Evolutionary conservation across 2,797 vertebrate species (phyloP).

Genomic region (Sebastes miniatus): DNA sequence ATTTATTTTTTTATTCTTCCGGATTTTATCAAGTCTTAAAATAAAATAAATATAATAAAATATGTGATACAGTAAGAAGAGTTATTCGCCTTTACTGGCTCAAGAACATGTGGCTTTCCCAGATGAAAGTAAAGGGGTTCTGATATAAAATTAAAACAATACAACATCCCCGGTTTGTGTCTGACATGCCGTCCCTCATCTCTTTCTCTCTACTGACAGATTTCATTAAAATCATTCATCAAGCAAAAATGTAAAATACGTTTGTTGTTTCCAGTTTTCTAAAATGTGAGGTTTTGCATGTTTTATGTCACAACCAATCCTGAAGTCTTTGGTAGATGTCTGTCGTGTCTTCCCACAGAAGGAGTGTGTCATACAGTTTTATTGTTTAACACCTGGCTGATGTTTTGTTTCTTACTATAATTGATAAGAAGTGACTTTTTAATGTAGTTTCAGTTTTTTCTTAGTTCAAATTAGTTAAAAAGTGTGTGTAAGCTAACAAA

Average conservation of each 20-base stretch:
- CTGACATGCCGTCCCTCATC: neutral
- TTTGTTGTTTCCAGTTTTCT: neutral
- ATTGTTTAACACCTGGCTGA: too few relatives aligned
- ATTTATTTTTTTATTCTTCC: too few relatives aligned
- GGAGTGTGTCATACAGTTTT: too few relatives aligned
- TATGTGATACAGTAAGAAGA: neutral
- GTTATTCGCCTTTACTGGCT: fast-evolving
- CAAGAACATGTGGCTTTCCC: neutral
- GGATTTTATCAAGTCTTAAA: too few relatives aligned
- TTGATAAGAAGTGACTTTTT: too few relatives aligned
- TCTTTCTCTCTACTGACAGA: neutral
- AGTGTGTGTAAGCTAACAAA: too few relatives aligned
- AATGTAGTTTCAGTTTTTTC: too few relatives aligned
- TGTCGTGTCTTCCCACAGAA: too few relatives aligned
- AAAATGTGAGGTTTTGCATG: neutral
- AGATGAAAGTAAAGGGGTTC: neutral
- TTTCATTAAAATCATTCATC: neutral
- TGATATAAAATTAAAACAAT: neutral
- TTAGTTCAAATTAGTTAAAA: too few relatives aligned
- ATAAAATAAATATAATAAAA: neutral
- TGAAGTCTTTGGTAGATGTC: neutral
- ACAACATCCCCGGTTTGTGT: neutral
- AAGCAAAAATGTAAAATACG: neutral
- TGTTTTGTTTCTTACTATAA: too few relatives aligned
- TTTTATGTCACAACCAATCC: neutral